Conservation (phyloP, 2,113 vertebrate genomes). For the Leucopternis melanops region DNA sequence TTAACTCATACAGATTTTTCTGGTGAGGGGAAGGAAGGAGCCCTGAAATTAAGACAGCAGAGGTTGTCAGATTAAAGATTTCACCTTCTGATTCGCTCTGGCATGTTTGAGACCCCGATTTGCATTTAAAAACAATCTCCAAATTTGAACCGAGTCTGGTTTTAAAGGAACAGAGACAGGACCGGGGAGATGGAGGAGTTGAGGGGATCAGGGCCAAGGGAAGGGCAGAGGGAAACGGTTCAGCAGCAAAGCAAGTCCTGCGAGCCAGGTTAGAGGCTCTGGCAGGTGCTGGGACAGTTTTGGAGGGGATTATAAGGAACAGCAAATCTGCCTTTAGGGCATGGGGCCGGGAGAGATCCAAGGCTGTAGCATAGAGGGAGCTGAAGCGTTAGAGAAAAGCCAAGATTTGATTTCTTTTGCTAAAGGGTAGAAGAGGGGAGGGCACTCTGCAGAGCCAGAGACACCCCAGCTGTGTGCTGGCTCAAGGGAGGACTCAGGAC, state of each 20-base stretch:
- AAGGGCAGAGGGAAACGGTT: background rate
- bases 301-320: background rate
- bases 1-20: background rate
- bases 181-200: background rate
- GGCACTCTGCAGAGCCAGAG: background rate
- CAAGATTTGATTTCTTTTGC: background rate
- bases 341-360: background rate
- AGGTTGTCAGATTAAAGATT: background rate
- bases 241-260: background rate
- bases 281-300: background rate
- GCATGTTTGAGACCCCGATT: background rate
- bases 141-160: background rate
- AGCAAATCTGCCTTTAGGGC: background rate
- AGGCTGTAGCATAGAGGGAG: background rate
- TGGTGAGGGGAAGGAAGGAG: background rate
- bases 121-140: background rate
- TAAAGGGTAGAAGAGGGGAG: background rate
- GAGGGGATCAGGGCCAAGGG: background rate
- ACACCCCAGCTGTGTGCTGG: background rate
- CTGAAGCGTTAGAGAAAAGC: background rate
- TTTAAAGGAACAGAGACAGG: background rate
- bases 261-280: background rate
- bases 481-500: background rate
- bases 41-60: background rate
- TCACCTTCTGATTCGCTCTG: background rate